Conservation (phyloP, 2,113 vertebrate species). For the Potamarius usumacintae region DNA sequence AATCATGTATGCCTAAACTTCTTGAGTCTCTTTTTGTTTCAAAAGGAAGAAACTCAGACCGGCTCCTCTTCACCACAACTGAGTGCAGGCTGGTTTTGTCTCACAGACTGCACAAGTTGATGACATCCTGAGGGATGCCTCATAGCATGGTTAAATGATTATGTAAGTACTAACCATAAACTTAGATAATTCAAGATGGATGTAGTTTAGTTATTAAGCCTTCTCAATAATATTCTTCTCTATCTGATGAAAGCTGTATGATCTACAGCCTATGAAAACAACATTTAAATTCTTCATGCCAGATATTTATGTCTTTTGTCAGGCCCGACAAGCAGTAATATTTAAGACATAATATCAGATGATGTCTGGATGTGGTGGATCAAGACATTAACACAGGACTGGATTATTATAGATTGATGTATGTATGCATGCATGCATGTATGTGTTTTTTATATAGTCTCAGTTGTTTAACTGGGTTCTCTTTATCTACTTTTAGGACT, state of each 20-base stretch:
- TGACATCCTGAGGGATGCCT: slow-evolving; percentile 27
- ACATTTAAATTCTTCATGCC: background rate
- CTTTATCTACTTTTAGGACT: too few species aligned
- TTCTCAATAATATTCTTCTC: slow-evolving; percentile 27
- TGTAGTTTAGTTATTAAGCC: slow-evolving; percentile 31
- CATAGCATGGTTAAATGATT: slow-evolving; percentile 34
- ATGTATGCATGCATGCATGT: too few species aligned
- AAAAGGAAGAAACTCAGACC: slow-evolving; percentile 67
- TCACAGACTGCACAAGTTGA: slow-evolving; percentile 58
- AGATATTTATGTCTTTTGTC: slow-evolving; percentile 20
- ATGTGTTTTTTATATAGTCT: too few species aligned
- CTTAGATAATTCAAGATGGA: slow-evolving; percentile 28
- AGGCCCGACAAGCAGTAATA: slow-evolving; percentile 10
- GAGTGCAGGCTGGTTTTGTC: slow-evolving; percentile 66
- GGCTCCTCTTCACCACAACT: slow-evolving; percentile 68
- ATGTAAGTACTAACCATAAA: slow-evolving; percentile 38
- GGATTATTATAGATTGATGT: slow-evolving; percentile 42
- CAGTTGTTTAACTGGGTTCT: too few species aligned
- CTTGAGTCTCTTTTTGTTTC: slow-evolving; percentile 66
- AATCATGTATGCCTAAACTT: slow-evolving; percentile 67
- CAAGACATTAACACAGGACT: slow-evolving; percentile 39
- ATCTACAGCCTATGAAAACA: slow-evolving; percentile 24
- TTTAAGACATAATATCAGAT: slow-evolving; percentile 15
- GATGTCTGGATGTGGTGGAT: slow-evolving; percentile 32
- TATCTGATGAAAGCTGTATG: slow-evolving; percentile 31